Evolutionary conservation across 2,113 vertebrate species (phyloP).

Genomic region (Stegastes partitus): DNA sequence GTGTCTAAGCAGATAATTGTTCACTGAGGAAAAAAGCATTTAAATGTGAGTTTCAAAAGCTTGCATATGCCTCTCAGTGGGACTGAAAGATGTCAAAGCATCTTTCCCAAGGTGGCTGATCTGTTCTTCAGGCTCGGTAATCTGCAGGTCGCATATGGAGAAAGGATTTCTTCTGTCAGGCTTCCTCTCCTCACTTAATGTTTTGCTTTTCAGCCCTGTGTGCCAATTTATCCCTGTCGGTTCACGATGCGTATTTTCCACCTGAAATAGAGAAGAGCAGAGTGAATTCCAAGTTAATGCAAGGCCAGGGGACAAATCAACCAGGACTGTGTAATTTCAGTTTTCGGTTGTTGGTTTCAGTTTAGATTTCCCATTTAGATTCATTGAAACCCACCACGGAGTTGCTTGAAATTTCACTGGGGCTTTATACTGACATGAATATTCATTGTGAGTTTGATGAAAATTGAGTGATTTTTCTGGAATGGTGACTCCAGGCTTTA

Average conservation of each 20-base stretch:
- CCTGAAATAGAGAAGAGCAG: conserved; percentile 58
- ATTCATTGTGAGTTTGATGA: conserved; percentile 28
- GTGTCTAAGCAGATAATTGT: background rate
- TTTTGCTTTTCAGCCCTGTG: conserved; percentile 19
- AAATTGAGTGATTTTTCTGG: conserved; percentile 25
- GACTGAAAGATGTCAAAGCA: conserved; percentile 36
- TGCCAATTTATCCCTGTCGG: background rate
- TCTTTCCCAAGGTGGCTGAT: conserved; percentile 8
- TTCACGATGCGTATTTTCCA: conserved; percentile 1
- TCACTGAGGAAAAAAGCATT: background rate
- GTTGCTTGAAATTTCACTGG: background rate
- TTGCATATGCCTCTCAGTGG: conserved; percentile 23
- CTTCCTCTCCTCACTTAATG: conserved; percentile 6
- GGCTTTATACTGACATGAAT: conserved; percentile 24
- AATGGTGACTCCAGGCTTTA: background rate
- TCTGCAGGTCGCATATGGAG: conserved; percentile 64
- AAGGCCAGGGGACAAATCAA: background rate
- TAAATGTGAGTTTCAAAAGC: conserved; percentile 72
- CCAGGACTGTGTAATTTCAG: background rate
- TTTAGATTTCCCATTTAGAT: conserved; percentile 8
- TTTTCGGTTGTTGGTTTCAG: background rate
- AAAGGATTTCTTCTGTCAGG: conserved; percentile 33
- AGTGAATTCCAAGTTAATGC: background rate
- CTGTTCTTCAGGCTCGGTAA: conserved; percentile 65
- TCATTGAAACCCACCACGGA: conserved; percentile 2